A percentile compares a stretch with the other conserved stretches of the same genome.
These are phyloP conservation scores for Remorina albescens DNA, from an alignment of 2,797 vertebrate species.

Conservation along the genomic window DNA sequence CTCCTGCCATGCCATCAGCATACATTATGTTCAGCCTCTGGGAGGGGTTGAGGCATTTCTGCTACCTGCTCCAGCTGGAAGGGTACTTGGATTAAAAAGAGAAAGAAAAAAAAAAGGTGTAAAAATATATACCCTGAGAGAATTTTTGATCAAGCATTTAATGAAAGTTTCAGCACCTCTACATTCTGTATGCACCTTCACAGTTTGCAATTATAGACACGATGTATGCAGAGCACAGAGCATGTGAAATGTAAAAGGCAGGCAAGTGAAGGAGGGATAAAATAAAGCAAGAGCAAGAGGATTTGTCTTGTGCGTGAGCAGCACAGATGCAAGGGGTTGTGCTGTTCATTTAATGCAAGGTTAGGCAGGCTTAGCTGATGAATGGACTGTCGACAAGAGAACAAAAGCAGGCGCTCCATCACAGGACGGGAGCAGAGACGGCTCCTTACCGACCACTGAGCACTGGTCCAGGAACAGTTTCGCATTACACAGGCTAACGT, in stretches of 20 bases:
- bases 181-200: no score
- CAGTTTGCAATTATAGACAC: slow-evolving; percentile 14
- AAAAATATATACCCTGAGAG: background rate
- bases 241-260: slow-evolving; percentile 34
- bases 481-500: slow-evolving; percentile 71
- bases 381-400: slow-evolving; percentile 89
- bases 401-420: slow-evolving; percentile 90
- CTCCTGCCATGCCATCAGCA: slow-evolving; percentile 48
- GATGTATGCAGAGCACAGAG: slow-evolving; percentile 20
- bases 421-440: slow-evolving; percentile 72
- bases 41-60: slow-evolving; percentile 13
- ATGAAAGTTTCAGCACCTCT: slow-evolving; percentile 17
- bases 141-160: slow-evolving; percentile 22
- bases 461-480: slow-evolving; percentile 73
- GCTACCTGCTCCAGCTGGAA: slow-evolving; percentile 34
- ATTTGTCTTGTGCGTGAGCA: slow-evolving; percentile 80
- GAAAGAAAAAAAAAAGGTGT: background rate
- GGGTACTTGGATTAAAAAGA: slow-evolving; percentile 38
- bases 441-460: slow-evolving; percentile 59
- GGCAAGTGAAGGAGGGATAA: slow-evolving; percentile 34
- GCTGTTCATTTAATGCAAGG: slow-evolving; percentile 95
- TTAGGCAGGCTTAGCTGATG: slow-evolving; percentile 91
- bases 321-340: slow-evolving; percentile 87
- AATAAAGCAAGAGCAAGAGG: slow-evolving; percentile 41
- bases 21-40: slow-evolving; percentile 48